These are phyloP conservation scores for Cyclophora albipunctata DNA, from an alignment of 2,888 invertebrate species.

Conservation along the genomic window DNA sequence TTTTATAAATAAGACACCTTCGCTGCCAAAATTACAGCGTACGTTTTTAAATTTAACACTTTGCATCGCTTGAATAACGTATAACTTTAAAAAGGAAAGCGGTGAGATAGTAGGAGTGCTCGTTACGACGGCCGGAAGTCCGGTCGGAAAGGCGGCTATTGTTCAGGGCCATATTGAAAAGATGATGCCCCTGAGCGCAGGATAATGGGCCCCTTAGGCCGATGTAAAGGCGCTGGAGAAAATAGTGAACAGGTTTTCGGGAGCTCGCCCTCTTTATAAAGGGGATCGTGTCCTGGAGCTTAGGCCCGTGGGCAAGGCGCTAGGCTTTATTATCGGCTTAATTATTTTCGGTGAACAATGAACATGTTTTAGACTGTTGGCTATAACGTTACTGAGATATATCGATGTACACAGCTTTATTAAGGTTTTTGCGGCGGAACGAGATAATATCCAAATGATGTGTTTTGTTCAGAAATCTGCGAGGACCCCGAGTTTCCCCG, in stretches of 20 bases:
- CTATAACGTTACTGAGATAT: no score
- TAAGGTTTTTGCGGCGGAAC: no score
- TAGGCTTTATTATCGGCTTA: no score
- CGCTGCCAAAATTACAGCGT: no score
- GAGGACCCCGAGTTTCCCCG: slow-evolving; percentile 64
- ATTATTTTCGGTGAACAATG: no score
- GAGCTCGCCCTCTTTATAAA: slow-evolving; percentile 15
- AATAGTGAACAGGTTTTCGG: slow-evolving; percentile 33
- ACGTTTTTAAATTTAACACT: background rate
- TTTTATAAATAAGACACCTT: background rate
- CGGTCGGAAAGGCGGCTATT: slow-evolving; percentile 55
- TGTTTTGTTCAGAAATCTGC: slow-evolving; percentile 49
- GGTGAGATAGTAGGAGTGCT: slow-evolving; percentile 44
- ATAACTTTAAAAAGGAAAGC: slow-evolving; percentile 33
- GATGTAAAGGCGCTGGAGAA: slow-evolving; percentile 29
- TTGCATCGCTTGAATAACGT: slow-evolving; percentile 2
- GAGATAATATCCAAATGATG: no score
- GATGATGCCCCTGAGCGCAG: slow-evolving; percentile 53
- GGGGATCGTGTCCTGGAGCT: slow-evolving; percentile 4
- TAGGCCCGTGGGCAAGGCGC: background rate
- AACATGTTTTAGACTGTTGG: no score
- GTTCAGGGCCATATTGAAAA: slow-evolving; percentile 66
- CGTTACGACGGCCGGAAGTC: slow-evolving; percentile 60
- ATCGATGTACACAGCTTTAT: no score
- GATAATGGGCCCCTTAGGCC: slow-evolving; percentile 42